phyloP scores from a whole-genome alignment of 2,888 invertebrate genomes.

The Caenorhabditis auriculariae region DNA sequence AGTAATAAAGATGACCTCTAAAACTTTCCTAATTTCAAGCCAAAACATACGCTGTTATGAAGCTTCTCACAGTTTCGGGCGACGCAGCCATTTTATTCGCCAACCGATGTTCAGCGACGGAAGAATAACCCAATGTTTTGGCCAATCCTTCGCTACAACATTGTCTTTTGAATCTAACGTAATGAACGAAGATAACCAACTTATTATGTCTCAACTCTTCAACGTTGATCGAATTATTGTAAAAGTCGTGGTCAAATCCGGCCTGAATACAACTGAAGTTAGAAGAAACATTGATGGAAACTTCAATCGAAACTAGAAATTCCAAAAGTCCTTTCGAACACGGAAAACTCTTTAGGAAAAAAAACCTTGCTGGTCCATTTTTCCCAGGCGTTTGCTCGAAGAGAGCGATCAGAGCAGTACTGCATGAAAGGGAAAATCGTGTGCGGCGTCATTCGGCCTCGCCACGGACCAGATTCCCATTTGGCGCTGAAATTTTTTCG shows the following conservation, averaged over 20 bases:
- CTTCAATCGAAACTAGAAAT: no score
- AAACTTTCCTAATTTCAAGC: no score
- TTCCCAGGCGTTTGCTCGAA: slow-evolving; percentile 54
- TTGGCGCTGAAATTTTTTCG: slow-evolving; percentile 44
- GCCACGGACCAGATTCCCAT: slow-evolving; percentile 55
- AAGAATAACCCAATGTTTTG: slow-evolving; percentile 55
- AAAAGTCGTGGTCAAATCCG: slow-evolving; percentile 53
- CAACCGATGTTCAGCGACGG: slow-evolving; percentile 57
- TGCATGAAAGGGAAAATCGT: slow-evolving; percentile 55
- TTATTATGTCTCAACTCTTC: slow-evolving; percentile 61
- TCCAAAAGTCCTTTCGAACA: no score
- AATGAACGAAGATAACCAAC: slow-evolving; percentile 15
- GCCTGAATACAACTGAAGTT: slow-evolving; percentile 22
- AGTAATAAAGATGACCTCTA: no score
- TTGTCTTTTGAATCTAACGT: not conserved
- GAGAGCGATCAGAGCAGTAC: slow-evolving; percentile 53
- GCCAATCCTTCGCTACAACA: slow-evolving; percentile 55
- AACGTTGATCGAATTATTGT: slow-evolving; percentile 61
- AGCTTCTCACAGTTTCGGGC: slow-evolving; percentile 58
- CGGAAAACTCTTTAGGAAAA: no score
- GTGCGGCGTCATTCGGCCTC: slow-evolving; percentile 52
- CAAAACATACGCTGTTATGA: slow-evolving; percentile 50
- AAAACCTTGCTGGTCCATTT: slow-evolving; percentile 51
- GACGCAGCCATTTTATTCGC: slow-evolving; percentile 61
- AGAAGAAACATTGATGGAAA: no score